Conservation (phyloP, 2,888 invertebrate species). For the Polydrusus pterygomalis region DNA sequence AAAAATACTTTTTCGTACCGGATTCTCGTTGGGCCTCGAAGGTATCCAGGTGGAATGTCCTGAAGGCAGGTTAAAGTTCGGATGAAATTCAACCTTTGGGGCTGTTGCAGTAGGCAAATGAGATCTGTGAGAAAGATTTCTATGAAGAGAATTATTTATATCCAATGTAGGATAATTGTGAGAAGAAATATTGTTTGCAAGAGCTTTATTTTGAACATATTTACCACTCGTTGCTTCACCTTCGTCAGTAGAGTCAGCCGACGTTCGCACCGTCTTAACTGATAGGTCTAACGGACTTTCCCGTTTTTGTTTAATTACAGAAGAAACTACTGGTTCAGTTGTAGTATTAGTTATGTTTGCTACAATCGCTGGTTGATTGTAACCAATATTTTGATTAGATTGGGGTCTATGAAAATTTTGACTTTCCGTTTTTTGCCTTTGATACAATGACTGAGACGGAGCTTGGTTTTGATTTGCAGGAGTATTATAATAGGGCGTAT, state of each 20-base stretch:
- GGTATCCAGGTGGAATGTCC: slow-evolving; percentile 43
- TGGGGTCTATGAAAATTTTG: slow-evolving; percentile 37
- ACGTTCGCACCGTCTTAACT: slow-evolving; percentile 90
- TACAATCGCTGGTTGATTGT: slow-evolving; percentile 29
- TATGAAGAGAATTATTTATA: slow-evolving; percentile 63
- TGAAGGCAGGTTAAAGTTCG: slow-evolving; percentile 78
- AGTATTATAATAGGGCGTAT: slow-evolving; percentile 63
- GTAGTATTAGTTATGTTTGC: slow-evolving; percentile 21
- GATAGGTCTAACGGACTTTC: slow-evolving; percentile 91
- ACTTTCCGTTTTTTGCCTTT: slow-evolving; percentile 22
- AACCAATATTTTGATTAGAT: slow-evolving; percentile 38
- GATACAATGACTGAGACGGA: slow-evolving; percentile 24
- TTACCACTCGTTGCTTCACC: slow-evolving; percentile 32
- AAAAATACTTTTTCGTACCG: slow-evolving; percentile 28
- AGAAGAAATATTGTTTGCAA: slow-evolving; percentile 66
- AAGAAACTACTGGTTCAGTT: slow-evolving; percentile 15
- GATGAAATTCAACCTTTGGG: slow-evolving; percentile 87
- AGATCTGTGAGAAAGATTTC: slow-evolving; percentile 63
- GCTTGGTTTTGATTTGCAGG: slow-evolving; percentile 49
- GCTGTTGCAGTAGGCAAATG: slow-evolving; percentile 69
- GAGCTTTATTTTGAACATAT: slow-evolving; percentile 58
- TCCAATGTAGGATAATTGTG: slow-evolving; percentile 65
- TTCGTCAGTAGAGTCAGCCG: slow-evolving; percentile 89
- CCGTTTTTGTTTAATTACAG: slow-evolving; percentile 72
- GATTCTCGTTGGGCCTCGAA: slow-evolving; percentile 27